These are phyloP conservation scores for Coregonus clupeaformis DNA, from an alignment of 2,113 vertebrate species.

Conservation along the genomic window DNA sequence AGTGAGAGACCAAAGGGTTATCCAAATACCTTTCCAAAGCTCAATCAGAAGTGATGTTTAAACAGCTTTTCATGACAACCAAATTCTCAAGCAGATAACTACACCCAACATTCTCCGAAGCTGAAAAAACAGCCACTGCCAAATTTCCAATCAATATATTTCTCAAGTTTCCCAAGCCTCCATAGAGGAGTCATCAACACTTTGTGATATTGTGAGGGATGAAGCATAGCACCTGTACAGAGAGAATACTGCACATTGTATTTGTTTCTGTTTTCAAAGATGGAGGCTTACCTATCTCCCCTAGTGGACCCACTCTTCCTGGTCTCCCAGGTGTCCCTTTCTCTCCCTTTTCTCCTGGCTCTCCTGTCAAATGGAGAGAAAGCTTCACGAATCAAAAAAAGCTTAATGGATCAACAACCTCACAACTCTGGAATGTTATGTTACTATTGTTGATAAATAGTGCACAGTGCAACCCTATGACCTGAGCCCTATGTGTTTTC, in stretches of 20 bases:
- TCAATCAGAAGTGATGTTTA: too few species aligned
- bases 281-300: constrained; percentile 82
- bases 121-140: too few species aligned
- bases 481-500: neutral
- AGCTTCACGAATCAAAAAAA: neutral
- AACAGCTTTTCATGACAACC: too few species aligned
- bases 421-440: neutral
- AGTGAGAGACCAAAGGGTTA: too few species aligned
- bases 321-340: constrained; percentile 91
- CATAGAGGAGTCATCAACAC: too few species aligned
- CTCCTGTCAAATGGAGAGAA: constrained; percentile 72
- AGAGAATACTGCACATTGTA: neutral
- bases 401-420: neutral
- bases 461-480: neutral
- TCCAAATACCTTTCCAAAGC: too few species aligned
- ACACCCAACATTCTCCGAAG: too few species aligned
- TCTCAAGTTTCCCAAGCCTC: too few species aligned
- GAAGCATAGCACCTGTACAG: neutral
- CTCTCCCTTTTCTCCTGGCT: constrained; percentile 87
- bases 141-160: too few species aligned
- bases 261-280: constrained; percentile 15
- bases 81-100: too few species aligned
- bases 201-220: too few species aligned
- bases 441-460: neutral
- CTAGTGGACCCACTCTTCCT: constrained; percentile 89